phyloP scores from a whole-genome alignment of 2,888 invertebrate species.

The Xanthia togata region DNA sequence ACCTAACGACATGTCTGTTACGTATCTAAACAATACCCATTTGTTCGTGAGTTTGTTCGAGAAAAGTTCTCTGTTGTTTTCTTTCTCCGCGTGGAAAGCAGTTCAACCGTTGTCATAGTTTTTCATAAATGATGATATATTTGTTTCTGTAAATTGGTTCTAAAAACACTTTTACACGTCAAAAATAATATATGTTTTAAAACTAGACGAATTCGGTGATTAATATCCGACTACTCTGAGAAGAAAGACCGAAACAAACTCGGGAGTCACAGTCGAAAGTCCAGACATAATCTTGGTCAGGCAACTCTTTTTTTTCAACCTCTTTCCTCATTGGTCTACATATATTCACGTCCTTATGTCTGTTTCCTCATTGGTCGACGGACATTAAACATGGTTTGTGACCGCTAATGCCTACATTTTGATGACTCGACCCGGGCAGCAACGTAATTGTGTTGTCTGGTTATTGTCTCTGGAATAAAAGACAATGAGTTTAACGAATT shows the following conservation, averaged over 20 bases:
- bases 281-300: neutral
- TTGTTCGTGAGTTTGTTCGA: neutral
- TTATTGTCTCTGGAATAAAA: slow-evolving; percentile 33
- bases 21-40: neutral
- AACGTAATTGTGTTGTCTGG: slow-evolving; percentile 36
- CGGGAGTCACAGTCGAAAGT: neutral
- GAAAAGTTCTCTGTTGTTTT: slow-evolving; percentile 12
- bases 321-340: neutral
- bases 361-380: slow-evolving; percentile 17
- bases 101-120: neutral
- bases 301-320: no score
- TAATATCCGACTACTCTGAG: neutral
- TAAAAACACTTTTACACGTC: neutral
- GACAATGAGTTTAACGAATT: slow-evolving; percentile 33
- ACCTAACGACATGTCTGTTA: neutral
- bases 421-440: neutral
- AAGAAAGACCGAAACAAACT: neutral
- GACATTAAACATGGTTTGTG: slow-evolving; percentile 5
- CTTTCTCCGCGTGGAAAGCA: neutral
- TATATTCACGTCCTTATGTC: neutral
- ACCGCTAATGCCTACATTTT: slow-evolving; percentile 37
- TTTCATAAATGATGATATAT: neutral
- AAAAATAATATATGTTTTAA: neutral
- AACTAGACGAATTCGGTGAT: neutral
- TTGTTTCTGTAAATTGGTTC: neutral